phyloP scores from a whole-genome alignment of 2,888 invertebrate genomes.

The Callimorpha dominula region DNA sequence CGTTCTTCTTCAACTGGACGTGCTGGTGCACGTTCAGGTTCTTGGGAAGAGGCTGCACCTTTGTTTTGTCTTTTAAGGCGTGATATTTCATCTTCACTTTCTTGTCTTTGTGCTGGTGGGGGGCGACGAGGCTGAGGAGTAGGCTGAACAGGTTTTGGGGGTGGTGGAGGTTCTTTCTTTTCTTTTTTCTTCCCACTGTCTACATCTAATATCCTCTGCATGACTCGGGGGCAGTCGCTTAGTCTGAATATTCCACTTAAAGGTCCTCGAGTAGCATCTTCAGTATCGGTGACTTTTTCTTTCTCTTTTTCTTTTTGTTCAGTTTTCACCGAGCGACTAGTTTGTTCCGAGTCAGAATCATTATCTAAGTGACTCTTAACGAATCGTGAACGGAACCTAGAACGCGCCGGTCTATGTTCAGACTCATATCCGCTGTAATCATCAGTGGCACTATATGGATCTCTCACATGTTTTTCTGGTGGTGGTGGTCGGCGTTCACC shows the following conservation, averaged over 20 bases:
- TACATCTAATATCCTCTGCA: constrained; percentile 94
- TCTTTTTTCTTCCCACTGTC: constrained; percentile 92
- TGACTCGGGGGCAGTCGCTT: constrained; percentile 95
- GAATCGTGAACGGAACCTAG: constrained; percentile 90
- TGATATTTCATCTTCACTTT: constrained; percentile 96
- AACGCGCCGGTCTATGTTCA: constrained; percentile 87
- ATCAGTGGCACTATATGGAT: constrained; percentile 85
- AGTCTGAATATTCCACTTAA: constrained; percentile 96
- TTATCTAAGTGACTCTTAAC: constrained; percentile 90
- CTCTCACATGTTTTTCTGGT: constrained; percentile 83
- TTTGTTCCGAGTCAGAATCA: constrained; percentile 91
- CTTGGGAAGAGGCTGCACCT: constrained; percentile 88
- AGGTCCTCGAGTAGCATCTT: constrained; percentile 95
- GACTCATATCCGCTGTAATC: constrained; percentile 91
- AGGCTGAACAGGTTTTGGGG: constrained; percentile 86
- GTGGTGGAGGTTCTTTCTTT: constrained; percentile 89
- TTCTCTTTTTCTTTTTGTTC: constrained; percentile 88
- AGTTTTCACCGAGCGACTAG: constrained; percentile 88
- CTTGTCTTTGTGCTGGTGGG: constrained; percentile 91
- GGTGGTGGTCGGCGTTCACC: constrained; percentile 89
- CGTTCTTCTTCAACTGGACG: constrained; percentile 87
- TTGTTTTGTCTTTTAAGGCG: constrained; percentile 96
- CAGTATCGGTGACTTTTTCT: constrained; percentile 94
- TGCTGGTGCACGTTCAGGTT: constrained; percentile 86
- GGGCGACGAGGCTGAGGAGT: constrained; percentile 86